Conservation (phyloP, 1,140 invertebrate species). For the Brachionus manjavacas region DNA sequence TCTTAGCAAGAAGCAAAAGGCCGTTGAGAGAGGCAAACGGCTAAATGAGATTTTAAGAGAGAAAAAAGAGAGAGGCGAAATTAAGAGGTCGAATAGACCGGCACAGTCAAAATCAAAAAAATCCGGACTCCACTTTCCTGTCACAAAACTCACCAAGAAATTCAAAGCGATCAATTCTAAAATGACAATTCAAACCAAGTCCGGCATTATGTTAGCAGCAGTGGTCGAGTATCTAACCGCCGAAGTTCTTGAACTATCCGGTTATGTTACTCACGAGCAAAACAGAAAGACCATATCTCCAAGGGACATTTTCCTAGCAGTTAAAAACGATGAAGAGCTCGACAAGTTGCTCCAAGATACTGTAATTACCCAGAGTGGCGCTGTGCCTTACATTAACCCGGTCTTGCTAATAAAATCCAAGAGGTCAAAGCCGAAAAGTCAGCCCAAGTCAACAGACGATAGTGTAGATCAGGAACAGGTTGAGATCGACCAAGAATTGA, state of each 20-base stretch:
- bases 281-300: slow-evolving; percentile 99
- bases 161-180: slow-evolving; percentile 96
- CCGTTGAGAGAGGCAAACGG: neutral
- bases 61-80: slow-evolving; percentile 94
- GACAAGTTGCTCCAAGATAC: slow-evolving; percentile 98
- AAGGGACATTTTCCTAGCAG: slow-evolving; percentile 93
- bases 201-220: slow-evolving; percentile 95
- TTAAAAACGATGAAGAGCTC: slow-evolving; percentile 96
- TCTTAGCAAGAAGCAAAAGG: neutral
- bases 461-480: neutral
- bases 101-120: slow-evolving; percentile 83
- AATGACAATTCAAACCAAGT: slow-evolving; percentile 93
- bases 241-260: slow-evolving; percentile 88
- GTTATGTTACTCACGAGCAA: slow-evolving; percentile 96
- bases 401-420: neutral
- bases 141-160: slow-evolving; percentile 95
- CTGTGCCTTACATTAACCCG: neutral
- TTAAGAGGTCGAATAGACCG: slow-evolving; percentile 96
- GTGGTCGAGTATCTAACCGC: slow-evolving; percentile 98
- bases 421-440: neutral
- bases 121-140: slow-evolving; percentile 91
- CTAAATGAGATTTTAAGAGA: neutral
- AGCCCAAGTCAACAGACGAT: neutral
- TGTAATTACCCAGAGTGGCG: slow-evolving; percentile 60
- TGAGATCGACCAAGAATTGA: neutral